These are phyloP conservation scores for Zophobas atratus DNA, from an alignment of 1,140 invertebrate genomes.

Conservation along the genomic window DNA sequence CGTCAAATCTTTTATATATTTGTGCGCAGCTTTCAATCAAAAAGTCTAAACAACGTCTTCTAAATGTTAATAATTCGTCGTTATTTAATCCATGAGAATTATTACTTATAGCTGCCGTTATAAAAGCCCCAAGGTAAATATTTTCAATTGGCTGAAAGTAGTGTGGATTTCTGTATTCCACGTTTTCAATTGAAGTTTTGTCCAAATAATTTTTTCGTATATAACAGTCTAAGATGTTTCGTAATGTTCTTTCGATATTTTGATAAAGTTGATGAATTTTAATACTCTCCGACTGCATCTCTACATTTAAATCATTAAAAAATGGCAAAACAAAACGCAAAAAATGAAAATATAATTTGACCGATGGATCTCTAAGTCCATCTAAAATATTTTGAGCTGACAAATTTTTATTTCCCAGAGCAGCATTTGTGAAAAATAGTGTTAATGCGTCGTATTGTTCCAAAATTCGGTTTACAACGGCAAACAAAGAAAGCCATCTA, in stretches of 20 bases:
- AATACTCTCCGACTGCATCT: conserved; percentile 19
- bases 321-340: conserved; percentile 6
- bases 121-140: conserved; percentile 5
- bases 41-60: conserved; percentile 10
- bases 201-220: conserved; percentile 19
- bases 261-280: conserved; percentile 13
- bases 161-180: conserved; percentile 8
- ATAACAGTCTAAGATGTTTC: conserved; percentile 18
- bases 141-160: conserved; percentile 12
- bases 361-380: conserved; percentile 5
- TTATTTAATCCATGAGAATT: conserved; percentile 6
- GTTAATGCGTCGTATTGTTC: conserved; percentile 52
- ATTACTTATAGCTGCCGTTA: neutral
- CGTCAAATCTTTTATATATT: conserved; percentile 18
- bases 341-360: conserved; percentile 32
- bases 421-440: conserved; percentile 44
- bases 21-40: conserved; percentile 10
- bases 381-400: conserved; percentile 5
- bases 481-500: conserved; percentile 52
- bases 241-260: conserved; percentile 3
- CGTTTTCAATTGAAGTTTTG: neutral
- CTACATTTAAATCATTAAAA: conserved; percentile 27
- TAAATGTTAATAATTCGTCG: neutral
- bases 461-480: conserved; percentile 51
- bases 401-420: neutral